Conservation (phyloP, 2,888 invertebrate species). For the Chrysomela aeneicollis region DNA sequence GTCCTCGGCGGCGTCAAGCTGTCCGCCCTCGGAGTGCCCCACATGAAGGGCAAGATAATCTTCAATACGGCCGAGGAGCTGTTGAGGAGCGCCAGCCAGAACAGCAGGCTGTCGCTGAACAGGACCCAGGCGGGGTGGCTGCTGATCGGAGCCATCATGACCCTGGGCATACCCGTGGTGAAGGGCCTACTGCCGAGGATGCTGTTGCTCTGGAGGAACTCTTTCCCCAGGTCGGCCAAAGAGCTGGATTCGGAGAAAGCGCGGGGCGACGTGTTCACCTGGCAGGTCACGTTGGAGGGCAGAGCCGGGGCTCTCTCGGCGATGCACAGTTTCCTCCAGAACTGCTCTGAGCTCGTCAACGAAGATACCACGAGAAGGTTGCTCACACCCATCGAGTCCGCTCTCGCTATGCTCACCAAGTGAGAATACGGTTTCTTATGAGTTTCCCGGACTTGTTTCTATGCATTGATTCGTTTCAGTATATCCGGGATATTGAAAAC, state of each 20-base stretch:
- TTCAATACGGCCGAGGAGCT: conserved; percentile 98
- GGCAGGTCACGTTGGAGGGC: conserved; percentile 97
- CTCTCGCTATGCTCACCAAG: conserved; percentile 94
- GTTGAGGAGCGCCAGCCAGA: conserved; percentile 94
- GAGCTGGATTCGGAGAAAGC: conserved; percentile 97
- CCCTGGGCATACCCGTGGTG: conserved; percentile 91
- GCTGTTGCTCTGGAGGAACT: conserved; percentile 95
- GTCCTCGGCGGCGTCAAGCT: conserved; percentile 90
- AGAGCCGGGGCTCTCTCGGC: conserved; percentile 96
- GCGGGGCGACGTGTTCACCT: conserved; percentile 97
- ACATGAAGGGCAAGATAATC: conserved; percentile 95
- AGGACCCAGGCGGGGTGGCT: conserved; percentile 98
- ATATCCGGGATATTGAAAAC: conserved; percentile 84
- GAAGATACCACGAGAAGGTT: conserved; percentile 92
- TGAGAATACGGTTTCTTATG: conserved; percentile 62
- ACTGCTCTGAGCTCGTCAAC: conserved; percentile 89
- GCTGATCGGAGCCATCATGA: conserved; percentile 95
- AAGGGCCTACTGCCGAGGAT: conserved; percentile 91
- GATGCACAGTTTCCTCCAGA: conserved; percentile 90
- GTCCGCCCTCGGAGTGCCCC: conserved; percentile 93
- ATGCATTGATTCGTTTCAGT: conserved; percentile 63
- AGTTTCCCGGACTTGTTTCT: neutral
- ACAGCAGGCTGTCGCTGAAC: conserved; percentile 91
- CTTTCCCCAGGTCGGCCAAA: conserved; percentile 95
- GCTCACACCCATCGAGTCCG: conserved; percentile 92